A percentile compares a stretch with the other conserved stretches of the same genome.
Evolutionary conservation across 2,888 invertebrate genomes (phyloP).

Genomic region (Pantelozetes paolii): DNA sequence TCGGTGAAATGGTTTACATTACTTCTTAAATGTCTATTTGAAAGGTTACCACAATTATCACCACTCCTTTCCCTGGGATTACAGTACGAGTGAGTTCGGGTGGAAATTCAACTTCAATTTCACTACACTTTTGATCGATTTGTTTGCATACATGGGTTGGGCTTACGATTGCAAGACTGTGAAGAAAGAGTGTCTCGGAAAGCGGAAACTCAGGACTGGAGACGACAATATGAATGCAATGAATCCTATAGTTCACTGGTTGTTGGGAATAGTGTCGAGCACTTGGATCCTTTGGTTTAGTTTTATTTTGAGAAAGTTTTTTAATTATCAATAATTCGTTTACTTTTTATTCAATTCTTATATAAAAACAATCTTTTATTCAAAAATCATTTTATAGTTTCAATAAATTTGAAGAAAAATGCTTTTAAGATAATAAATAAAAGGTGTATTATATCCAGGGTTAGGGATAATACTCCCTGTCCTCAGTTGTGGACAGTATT

Average conservation of each 20-base stretch:
- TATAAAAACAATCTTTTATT: neutral
- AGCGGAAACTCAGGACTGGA: constrained; percentile 54
- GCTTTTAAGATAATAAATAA: too few relatives aligned
- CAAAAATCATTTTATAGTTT: neutral
- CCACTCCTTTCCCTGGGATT: constrained; percentile 55
- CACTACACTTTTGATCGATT: constrained; percentile 54
- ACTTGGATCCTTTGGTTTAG: constrained; percentile 13
- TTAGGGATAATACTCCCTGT: too few relatives aligned
- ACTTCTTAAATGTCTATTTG: neutral
- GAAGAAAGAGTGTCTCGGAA: constrained; percentile 49
- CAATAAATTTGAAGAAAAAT: neutral
- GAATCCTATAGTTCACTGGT: neutral
- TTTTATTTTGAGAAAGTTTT: neutral
- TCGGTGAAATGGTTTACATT: neutral
- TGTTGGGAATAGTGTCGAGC: neutral
- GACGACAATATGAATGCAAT: constrained; percentile 57
- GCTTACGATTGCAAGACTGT: constrained; percentile 52
- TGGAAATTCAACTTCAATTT: constrained; percentile 51
- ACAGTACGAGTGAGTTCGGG: constrained; percentile 54
- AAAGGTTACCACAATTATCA: constrained; percentile 55
- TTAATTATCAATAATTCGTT: neutral
- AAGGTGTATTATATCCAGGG: too few relatives aligned
- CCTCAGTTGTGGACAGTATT: too few relatives aligned
- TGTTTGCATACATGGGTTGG: constrained; percentile 52
- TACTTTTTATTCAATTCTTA: neutral